phyloP scores from a whole-genome alignment of 2,113 vertebrate genomes.

The Colinus virginianus region DNA sequence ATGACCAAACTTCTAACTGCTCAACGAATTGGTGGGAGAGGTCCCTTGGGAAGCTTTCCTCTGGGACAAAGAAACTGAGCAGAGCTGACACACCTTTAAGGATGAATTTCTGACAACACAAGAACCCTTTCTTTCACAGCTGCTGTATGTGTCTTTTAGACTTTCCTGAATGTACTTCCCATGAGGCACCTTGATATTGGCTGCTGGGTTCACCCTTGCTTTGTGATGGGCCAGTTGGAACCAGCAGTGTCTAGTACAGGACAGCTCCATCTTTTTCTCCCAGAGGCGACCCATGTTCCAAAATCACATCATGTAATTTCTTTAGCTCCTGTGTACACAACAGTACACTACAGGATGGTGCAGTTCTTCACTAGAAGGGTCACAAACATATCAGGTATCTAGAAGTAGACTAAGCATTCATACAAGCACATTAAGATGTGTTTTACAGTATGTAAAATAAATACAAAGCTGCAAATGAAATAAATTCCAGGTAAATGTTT shows the following conservation, averaged over 20 bases:
- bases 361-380: neutral
- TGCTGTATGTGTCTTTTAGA: neutral
- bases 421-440: neutral
- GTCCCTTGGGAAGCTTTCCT: no score
- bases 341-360: rapidly evolving
- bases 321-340: no score
- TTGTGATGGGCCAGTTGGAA: rapidly evolving
- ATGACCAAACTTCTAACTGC: no score
- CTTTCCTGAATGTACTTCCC: neutral
- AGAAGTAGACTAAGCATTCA: neutral
- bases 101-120: no score
- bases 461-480: neutral
- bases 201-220: rapidly evolving
- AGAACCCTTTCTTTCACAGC: no score
- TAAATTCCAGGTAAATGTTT: neutral
- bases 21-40: no score
- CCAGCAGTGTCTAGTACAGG: rapidly evolving
- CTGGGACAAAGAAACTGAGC: no score
- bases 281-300: no score
- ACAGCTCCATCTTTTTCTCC: rapidly evolving
- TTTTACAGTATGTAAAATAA: neutral
- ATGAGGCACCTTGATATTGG: neutral
- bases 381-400: neutral
- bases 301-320: no score
- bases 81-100: no score